These are phyloP conservation scores for Corythaeola cristata DNA, from an alignment of 2,113 vertebrate genomes.

Conservation along the genomic window DNA sequence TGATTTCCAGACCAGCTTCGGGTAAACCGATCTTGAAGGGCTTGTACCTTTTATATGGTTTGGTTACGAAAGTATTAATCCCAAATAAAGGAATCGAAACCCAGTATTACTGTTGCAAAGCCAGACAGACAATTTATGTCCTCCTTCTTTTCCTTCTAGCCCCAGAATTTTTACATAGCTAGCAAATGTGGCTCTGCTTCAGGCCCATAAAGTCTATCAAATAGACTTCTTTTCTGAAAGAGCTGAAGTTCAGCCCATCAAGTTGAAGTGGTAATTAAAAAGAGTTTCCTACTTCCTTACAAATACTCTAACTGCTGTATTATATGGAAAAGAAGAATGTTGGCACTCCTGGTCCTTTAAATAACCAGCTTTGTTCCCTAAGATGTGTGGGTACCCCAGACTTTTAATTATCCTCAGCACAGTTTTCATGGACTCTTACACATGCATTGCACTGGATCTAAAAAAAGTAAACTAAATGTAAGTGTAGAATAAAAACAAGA, in stretches of 20 bases:
- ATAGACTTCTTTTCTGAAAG: not conserved
- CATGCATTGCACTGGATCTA: not conserved
- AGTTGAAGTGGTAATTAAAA: not conserved
- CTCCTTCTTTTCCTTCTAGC: not conserved
- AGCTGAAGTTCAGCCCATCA: not conserved
- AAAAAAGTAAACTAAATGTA: not conserved
- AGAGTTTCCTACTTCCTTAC: not conserved
- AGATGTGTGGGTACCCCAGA: not conserved
- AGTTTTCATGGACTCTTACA: not conserved
- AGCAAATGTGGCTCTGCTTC: not conserved
- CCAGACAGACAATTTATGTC: accelerated
- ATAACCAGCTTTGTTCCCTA: not conserved
- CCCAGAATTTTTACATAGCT: not conserved
- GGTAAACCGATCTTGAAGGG: not conserved
- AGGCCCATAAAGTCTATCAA: not conserved
- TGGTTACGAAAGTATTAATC: not conserved
- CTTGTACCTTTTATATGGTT: not conserved
- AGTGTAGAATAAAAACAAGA: not conserved
- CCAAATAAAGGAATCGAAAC: not conserved
- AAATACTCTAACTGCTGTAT: not conserved
- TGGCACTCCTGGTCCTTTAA: not conserved
- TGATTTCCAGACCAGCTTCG: not conserved
- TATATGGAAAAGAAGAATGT: not conserved
- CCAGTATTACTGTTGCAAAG: not conserved
- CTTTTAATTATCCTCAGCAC: not conserved